Conservation (phyloP, 2,113 vertebrate genomes). For the Melanerpes aurifrons region DNA sequence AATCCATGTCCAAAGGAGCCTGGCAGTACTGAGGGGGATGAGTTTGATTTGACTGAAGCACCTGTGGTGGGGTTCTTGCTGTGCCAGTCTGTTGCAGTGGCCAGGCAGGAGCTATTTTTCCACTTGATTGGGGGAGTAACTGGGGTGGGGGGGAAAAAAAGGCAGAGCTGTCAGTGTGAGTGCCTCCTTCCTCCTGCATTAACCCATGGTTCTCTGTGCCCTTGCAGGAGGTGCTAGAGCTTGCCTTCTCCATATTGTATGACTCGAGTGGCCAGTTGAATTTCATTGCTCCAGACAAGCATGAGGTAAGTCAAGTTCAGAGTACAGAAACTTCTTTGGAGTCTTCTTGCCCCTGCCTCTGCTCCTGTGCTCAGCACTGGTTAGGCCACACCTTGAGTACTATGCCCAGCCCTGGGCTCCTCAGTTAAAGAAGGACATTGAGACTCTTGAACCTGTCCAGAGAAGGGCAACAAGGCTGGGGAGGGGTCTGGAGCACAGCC, state of each 20-base stretch:
- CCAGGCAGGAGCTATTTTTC: background rate
- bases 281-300: constrained; percentile 98
- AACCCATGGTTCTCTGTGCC: background rate
- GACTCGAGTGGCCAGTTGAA: constrained; percentile 98
- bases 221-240: constrained; percentile 93
- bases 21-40: background rate
- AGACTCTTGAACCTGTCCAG: no score
- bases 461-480: no score
- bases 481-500: no score
- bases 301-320: constrained; percentile 87
- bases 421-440: no score
- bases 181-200: background rate
- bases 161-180: background rate
- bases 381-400: no score
- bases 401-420: no score
- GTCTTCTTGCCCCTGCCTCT: background rate
- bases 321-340: background rate
- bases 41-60: background rate
- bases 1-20: background rate
- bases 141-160: background rate
- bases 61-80: background rate
- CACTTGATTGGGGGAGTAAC: background rate
- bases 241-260: constrained; percentile 97
- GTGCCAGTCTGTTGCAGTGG: background rate
- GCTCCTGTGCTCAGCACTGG: no score